These are phyloP conservation scores for Margaritifera margaritifera DNA, from an alignment of 2,888 invertebrate species.

Conservation along the genomic window DNA sequence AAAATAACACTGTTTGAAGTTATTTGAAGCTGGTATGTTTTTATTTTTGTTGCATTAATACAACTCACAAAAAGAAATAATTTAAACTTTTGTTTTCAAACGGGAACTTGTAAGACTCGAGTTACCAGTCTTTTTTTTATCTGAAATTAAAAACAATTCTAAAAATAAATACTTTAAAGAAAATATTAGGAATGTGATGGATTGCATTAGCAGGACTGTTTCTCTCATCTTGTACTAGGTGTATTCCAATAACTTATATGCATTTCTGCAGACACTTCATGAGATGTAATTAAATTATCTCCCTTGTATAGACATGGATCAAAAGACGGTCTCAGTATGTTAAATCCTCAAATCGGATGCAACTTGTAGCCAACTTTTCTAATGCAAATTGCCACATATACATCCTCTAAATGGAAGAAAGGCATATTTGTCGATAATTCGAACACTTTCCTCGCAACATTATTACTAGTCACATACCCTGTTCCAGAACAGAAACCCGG, in stretches of 20 bases:
- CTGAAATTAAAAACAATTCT: too few species aligned
- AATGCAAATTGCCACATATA: slow-evolving; percentile 45
- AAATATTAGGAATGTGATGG: too few species aligned
- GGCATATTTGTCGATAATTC: slow-evolving; percentile 40
- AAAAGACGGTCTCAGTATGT: slow-evolving; percentile 8
- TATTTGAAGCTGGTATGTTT: too few species aligned
- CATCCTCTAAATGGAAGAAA: slow-evolving; percentile 53
- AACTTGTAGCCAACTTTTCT: slow-evolving; percentile 31
- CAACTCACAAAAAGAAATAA: too few species aligned
- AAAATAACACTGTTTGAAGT: too few species aligned
- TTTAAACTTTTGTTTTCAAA: too few species aligned
- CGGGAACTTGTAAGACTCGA: too few species aligned
- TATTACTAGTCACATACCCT: slow-evolving; percentile 39
- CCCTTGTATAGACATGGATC: slow-evolving; percentile 29
- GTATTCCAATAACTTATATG: slow-evolving; percentile 21
- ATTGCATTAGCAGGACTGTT: too few species aligned
- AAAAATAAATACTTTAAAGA: too few species aligned
- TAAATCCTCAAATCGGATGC: slow-evolving; percentile 29
- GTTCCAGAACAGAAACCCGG: slow-evolving; percentile 53
- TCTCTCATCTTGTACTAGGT: slow-evolving; percentile 18
- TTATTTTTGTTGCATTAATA: too few species aligned
- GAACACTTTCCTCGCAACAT: slow-evolving; percentile 32
- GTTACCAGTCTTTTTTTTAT: too few species aligned
- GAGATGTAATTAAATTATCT: slow-evolving; percentile 29
- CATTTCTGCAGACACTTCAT: slow-evolving; percentile 20